A percentile compares a stretch with the other conserved stretches of the same genome.
phyloP scores from a whole-genome alignment of 2,797 vertebrate species.

The Synanceia verrucosa region DNA sequence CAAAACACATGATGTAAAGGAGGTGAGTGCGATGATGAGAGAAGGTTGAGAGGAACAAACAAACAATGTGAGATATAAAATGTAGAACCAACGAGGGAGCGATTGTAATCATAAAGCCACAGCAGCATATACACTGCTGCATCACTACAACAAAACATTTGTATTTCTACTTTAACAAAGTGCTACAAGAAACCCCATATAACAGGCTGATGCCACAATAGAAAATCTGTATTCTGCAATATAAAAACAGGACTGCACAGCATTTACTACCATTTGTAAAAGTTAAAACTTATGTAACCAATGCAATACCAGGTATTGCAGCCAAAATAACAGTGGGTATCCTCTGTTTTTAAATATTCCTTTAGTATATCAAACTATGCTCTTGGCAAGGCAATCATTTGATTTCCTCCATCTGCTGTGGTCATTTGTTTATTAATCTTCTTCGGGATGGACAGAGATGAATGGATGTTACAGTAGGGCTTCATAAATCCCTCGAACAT shows the following conservation, averaged over 20 bases:
- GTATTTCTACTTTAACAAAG: conserved; percentile 11
- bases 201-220: background rate
- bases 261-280: too few species aligned
- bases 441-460: conserved; percentile 47
- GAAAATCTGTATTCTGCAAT: background rate
- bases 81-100: background rate
- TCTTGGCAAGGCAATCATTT: conserved; percentile 25
- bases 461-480: conserved; percentile 21
- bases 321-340: background rate
- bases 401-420: conserved; percentile 30
- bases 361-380: background rate
- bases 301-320: background rate
- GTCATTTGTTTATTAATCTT: conserved; percentile 45
- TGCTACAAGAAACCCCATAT: background rate
- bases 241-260: background rate
- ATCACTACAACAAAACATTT: conserved; percentile 26
- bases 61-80: conserved; percentile 3
- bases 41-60: conserved; percentile 6
- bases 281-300: too few species aligned
- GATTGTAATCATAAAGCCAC: conserved; percentile 18
- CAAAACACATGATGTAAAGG: conserved; percentile 21
- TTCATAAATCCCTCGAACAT: conserved; percentile 43
- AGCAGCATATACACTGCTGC: conserved; percentile 27
- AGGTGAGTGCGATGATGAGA: conserved; percentile 19
- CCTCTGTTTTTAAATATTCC: background rate